Evolutionary conservation across 2,888 invertebrate genomes (phyloP).

Genomic region (Tetramorium bicarinatum): DNA sequence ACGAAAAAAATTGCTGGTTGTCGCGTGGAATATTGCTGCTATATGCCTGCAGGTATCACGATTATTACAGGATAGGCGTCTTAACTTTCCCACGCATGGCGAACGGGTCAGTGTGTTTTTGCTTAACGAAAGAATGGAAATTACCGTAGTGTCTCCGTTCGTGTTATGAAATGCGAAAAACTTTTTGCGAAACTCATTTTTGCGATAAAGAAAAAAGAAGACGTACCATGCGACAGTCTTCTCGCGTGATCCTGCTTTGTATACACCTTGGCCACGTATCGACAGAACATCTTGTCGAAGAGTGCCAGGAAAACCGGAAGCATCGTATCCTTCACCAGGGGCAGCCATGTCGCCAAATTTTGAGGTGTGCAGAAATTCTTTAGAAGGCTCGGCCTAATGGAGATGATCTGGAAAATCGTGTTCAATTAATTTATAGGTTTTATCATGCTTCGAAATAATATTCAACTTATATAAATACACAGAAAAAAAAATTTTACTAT

Average conservation of each 20-base stretch:
- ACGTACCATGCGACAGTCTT: conserved; percentile 82
- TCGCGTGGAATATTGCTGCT: conserved; percentile 24
- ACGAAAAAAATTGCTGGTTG: conserved; percentile 54
- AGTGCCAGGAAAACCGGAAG: conserved; percentile 88
- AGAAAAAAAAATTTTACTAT: too few species aligned
- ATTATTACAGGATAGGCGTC: conserved; percentile 15
- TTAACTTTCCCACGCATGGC: conserved; percentile 45
- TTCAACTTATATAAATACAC: background rate
- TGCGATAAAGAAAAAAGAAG: background rate
- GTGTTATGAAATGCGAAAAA: conserved; percentile 30
- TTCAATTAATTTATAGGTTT: background rate
- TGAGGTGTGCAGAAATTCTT: conserved; percentile 87
- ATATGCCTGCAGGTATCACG: conserved; percentile 20
- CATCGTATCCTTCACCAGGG: conserved; percentile 88
- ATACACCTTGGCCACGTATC: conserved; percentile 88
- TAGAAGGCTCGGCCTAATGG: conserved; percentile 87
- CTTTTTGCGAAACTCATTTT: background rate
- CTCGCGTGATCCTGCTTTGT: conserved; percentile 83
- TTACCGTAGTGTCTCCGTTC: background rate
- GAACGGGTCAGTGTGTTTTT: conserved; percentile 51
- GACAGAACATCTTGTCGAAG: conserved; percentile 88
- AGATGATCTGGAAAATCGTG: conserved; percentile 85
- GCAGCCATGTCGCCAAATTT: conserved; percentile 88
- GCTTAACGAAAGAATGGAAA: conserved; percentile 45
- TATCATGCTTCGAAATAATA: background rate